A percentile compares a stretch with the other conserved stretches of the same genome.
These are phyloP conservation scores for Halocynthia roretzi DNA, from an alignment of 23 tunicate species.

Conservation along the genomic window DNA sequence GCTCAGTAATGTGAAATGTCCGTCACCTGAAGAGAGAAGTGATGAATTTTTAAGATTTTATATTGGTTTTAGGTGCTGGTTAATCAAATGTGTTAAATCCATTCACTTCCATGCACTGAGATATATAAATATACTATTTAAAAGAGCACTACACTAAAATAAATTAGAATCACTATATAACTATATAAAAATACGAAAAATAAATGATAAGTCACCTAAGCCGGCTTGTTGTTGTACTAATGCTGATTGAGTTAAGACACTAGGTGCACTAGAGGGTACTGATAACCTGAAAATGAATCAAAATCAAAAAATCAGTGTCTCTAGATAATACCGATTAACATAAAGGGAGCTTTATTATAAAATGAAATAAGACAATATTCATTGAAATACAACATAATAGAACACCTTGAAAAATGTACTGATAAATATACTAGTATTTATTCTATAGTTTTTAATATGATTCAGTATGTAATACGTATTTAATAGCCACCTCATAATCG, in stretches of 20 bases:
- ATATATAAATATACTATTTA: background rate
- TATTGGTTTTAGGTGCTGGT: too few relatives aligned
- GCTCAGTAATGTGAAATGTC: conserved; percentile 22
- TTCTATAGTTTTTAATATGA: too few relatives aligned
- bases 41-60: background rate
- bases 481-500: too few relatives aligned
- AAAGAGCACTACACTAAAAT: too few relatives aligned
- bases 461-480: too few relatives aligned
- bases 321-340: background rate
- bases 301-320: background rate
- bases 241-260: conserved; percentile 16
- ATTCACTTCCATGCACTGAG: conserved; percentile 5
- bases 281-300: background rate
- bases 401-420: background rate
- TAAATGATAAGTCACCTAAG: background rate
- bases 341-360: background rate
- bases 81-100: too few relatives aligned
- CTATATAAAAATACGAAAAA: background rate
- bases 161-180: too few relatives aligned
- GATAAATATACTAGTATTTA: background rate
- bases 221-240: conserved; percentile 6
- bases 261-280: background rate
- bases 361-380: background rate
- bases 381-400: background rate
- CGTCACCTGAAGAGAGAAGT: conserved; percentile 12